Evolutionary conservation across 2,888 invertebrate species (phyloP).

Genomic region (Heliconius hortense): DNA sequence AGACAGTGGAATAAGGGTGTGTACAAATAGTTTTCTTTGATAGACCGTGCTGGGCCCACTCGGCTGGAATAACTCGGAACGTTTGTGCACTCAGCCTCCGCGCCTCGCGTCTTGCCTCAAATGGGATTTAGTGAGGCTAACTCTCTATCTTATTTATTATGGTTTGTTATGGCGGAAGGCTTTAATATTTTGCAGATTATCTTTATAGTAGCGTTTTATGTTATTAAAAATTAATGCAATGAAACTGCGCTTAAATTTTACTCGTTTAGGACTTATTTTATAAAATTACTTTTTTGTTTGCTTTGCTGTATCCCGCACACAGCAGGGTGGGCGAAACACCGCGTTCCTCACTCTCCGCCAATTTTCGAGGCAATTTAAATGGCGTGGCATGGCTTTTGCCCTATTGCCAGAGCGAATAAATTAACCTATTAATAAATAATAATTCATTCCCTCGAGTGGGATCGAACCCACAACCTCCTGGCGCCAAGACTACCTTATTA

Average conservation of each 20-base stretch:
- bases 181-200: conserved; percentile 19
- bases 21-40: conserved; percentile 72
- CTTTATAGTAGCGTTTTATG: neutral
- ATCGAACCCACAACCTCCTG: too few relatives aligned
- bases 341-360: too few relatives aligned
- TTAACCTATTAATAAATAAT: too few relatives aligned
- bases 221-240: neutral
- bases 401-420: too few relatives aligned
- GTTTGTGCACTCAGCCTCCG: conserved; percentile 55
- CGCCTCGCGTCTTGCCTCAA: conserved; percentile 55
- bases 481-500: too few relatives aligned
- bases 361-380: too few relatives aligned
- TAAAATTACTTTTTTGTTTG: too few relatives aligned
- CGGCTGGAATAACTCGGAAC: conserved; percentile 67
- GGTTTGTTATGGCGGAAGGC: conserved; percentile 39
- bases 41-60: conserved; percentile 58
- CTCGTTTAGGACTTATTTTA: too few relatives aligned
- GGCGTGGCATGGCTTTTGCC: too few relatives aligned
- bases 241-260: neutral
- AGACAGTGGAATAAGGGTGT: conserved; percentile 55
- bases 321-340: too few relatives aligned
- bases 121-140: conserved; percentile 67
- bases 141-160: conserved; percentile 57
- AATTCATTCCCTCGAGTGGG: too few relatives aligned
- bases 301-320: too few relatives aligned